These are phyloP conservation scores for Bombus huntii DNA, from an alignment of 1,140 invertebrate genomes.

Conservation along the genomic window DNA sequence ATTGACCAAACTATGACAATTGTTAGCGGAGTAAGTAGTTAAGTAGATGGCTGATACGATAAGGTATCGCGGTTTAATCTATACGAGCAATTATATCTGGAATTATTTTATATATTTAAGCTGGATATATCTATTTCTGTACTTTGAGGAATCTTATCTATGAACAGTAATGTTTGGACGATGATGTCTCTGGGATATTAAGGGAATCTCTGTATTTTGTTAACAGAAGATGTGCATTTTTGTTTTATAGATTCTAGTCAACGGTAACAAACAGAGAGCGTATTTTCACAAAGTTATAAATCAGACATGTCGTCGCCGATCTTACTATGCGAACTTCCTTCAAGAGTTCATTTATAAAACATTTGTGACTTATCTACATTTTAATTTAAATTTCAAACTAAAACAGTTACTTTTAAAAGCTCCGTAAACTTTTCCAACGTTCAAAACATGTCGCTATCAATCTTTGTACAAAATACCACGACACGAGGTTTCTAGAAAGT, in stretches of 20 bases:
- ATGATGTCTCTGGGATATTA: too few relatives aligned
- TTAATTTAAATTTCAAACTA: constrained; percentile 11
- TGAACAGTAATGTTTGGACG: too few relatives aligned
- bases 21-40: background rate
- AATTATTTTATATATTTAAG: too few relatives aligned
- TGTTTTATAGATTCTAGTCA: too few relatives aligned
- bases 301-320: background rate
- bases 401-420: background rate
- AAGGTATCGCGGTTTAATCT: background rate
- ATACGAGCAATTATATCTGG: too few relatives aligned
- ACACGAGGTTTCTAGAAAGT: background rate
- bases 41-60: background rate
- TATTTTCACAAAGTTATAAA: background rate
- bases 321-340: background rate
- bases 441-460: background rate
- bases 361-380: background rate
- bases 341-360: constrained; percentile 10
- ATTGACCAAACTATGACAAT: background rate
- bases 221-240: too few relatives aligned
- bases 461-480: background rate
- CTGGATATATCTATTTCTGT: too few relatives aligned
- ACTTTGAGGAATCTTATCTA: too few relatives aligned
- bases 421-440: background rate
- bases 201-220: too few relatives aligned
- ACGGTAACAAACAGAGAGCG: background rate